Base-by-base conservation (phyloP, 2,113 vertebrate genomes). In the Carassius auratus region DNA sequence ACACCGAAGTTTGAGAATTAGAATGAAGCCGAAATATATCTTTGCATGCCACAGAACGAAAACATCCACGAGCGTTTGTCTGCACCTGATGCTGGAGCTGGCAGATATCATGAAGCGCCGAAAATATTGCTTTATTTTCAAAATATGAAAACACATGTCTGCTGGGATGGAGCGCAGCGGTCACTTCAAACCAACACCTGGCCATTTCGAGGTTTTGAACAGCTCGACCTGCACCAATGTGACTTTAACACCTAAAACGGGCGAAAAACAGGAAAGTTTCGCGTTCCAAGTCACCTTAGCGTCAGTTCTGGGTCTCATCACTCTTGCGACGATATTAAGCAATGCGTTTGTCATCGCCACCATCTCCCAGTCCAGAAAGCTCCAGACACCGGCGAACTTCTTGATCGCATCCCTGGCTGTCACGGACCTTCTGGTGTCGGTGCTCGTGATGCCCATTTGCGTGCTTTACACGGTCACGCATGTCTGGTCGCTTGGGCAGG, bases 381-480 rank as follows among this genome's bases (percentile, higher is more conserved):
- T 99, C 82, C 98, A 98, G 85, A 99, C 97, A 33, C 98, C 98
- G 0, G 98, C 98, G n/a, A 99, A 99, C 96, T 99, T 98, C 84
- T 94, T 99, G 71, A 99, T 99, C 81, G 97, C 97, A 73, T 99
- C 98, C 0, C 91, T 99, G 92, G 98, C 98, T 0, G 90, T 99
- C 90, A 99, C 98, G 5, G 98, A 99, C 92, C 96, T 99, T 69
- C 95, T 99, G 55, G 98, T 99, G 76, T 98, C 98, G 84, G 96
- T 99, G 69, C 93, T 99, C 68, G 98, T 99, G 89, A 98, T 99
- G 98, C 98, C 98, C 84, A 91, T 99, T 84, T 97, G 97, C 92
- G 97, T 96, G 91, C 87, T 99, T 87, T 98, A 99, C 92, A 99
- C 98, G 23, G 97, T 99, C 88, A 97, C 94, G 76, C 97, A 96